Conservation (phyloP, 2,113 vertebrate species). For the Rhinolophus ferrumequinum region DNA sequence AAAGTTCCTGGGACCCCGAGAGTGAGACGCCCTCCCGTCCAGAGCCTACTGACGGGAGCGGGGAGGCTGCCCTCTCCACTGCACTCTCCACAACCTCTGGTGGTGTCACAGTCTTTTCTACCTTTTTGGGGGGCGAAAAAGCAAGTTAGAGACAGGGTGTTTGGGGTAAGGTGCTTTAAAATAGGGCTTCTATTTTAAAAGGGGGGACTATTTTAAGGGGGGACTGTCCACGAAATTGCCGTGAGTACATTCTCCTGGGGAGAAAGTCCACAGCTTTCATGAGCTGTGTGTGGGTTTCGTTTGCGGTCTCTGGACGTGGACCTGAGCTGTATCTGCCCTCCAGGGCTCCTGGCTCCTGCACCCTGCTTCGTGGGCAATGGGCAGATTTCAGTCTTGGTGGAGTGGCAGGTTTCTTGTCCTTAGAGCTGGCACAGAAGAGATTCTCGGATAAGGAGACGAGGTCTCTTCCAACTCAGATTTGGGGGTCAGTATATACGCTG, state of each 20-base stretch:
- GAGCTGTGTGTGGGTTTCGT: background rate
- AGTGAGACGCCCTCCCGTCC: no score
- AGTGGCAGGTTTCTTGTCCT: background rate
- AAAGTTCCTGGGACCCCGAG: background rate
- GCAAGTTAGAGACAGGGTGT: background rate
- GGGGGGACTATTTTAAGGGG: no score
- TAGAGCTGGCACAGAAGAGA: background rate
- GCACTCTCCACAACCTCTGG: background rate
- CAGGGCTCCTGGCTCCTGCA: background rate
- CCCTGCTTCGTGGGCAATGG: rapidly evolving
- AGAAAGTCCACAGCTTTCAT: background rate
- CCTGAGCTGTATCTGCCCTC: background rate
- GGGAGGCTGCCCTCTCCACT: background rate
- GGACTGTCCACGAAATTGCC: rapidly evolving
- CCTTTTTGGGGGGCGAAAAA: background rate
- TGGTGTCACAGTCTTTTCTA: background rate
- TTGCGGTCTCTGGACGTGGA: no score
- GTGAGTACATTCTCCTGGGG: background rate
- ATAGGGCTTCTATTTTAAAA: background rate
- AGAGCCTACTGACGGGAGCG: background rate
- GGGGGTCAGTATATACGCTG: rapidly evolving
- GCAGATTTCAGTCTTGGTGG: background rate
- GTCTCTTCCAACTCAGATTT: background rate
- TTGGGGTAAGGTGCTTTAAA: background rate
- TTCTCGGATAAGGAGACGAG: background rate